Percentiles rank a stretch among this genome's conserved stretches.
Conservation (phyloP, 2,888 invertebrate species). For the Archips crataeganus region DNA sequence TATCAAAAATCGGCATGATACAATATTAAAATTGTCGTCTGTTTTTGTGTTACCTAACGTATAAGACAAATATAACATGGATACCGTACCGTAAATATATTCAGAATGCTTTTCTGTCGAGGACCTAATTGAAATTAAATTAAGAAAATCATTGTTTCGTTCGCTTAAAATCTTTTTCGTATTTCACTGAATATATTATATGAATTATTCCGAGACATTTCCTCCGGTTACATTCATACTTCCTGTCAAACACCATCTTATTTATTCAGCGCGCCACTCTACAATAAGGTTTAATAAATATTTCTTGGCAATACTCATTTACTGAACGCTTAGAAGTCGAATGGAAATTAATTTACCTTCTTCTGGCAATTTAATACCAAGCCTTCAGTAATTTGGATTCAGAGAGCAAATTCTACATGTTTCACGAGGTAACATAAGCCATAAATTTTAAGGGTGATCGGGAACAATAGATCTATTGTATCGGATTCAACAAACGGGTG, state of each 20-base stretch:
- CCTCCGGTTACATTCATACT: background rate
- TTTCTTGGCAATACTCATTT: constrained; percentile 17
- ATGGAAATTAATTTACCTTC: constrained; percentile 30
- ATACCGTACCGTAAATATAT: background rate
- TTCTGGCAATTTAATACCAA: constrained; percentile 30
- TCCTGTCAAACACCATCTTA: background rate
- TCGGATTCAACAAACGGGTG: constrained; percentile 45
- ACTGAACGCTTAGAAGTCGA: constrained; percentile 9
- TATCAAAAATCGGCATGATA: too few relatives aligned
- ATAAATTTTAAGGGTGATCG: constrained; percentile 55
- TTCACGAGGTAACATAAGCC: constrained; percentile 41
- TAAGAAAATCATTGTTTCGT: constrained; percentile 5
- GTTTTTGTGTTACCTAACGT: background rate
- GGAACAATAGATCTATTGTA: constrained; percentile 46
- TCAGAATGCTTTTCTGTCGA: background rate
- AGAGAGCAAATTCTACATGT: constrained; percentile 29
- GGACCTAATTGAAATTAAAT: constrained; percentile 3
- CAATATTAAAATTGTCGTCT: too few relatives aligned
- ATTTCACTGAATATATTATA: background rate
- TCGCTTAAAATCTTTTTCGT: constrained; percentile 1
- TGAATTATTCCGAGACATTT: background rate
- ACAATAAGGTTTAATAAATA: constrained; percentile 22
- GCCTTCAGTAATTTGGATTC: constrained; percentile 26
- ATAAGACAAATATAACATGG: background rate
- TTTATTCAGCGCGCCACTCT: constrained; percentile 15